Percentiles rank a stretch among this genome's conserved stretches.
These are phyloP conservation scores for Dinocampus coccinellae DNA, from an alignment of 2,888 invertebrate species.

Conservation along the genomic window DNA sequence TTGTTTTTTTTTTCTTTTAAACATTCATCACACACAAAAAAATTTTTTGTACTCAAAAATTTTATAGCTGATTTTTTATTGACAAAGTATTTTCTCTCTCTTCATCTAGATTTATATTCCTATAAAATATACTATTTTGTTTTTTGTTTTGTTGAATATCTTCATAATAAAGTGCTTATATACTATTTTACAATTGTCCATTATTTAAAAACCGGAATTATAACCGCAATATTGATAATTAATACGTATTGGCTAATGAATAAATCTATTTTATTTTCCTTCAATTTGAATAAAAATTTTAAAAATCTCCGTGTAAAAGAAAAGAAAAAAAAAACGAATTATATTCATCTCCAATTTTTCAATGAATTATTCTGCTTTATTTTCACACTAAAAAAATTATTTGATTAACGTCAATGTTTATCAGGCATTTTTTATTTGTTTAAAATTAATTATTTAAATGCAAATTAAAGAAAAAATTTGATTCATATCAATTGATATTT, in stretches of 20 bases:
- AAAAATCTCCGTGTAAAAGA: background rate
- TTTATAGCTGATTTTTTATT: background rate
- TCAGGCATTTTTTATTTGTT: no score
- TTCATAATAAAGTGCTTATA: constrained; percentile 59
- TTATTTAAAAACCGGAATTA: constrained; percentile 45
- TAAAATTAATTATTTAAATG: background rate
- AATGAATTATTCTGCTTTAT: background rate
- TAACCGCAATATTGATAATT: constrained; percentile 29
- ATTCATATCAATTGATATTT: background rate
- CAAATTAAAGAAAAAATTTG: background rate
- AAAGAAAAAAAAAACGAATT: background rate
- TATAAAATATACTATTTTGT: constrained; percentile 40
- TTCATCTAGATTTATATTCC: background rate
- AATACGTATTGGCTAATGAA: constrained; percentile 26
- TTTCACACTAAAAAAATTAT: background rate
- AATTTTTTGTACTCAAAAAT: background rate
- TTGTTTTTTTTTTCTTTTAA: background rate
- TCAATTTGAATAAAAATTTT: constrained; percentile 2
- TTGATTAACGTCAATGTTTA: background rate
- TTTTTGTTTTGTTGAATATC: constrained; percentile 33
- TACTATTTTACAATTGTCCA: constrained; percentile 59
- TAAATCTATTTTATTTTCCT: background rate
- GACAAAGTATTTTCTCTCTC: background rate
- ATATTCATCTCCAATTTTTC: background rate
- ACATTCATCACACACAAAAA: background rate